A percentile compares a stretch with the other conserved stretches of the same genome.
Conservation (phyloP, 2,888 invertebrate genomes). For the Hedya salicella region DNA sequence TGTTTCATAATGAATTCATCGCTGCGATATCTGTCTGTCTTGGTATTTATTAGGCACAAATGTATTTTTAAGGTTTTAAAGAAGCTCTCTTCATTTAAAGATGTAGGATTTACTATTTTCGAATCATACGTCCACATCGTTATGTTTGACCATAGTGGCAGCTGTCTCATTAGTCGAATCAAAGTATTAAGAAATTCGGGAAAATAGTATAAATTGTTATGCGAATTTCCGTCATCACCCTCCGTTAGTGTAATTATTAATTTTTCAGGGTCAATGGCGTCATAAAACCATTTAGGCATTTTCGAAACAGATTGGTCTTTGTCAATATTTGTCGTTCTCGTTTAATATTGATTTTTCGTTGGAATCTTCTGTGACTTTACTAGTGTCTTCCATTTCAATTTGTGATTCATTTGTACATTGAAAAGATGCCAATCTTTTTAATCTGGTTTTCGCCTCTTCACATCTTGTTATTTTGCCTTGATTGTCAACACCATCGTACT, state of each 20-base stretch:
- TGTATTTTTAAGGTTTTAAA: background rate
- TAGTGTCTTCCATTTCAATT: background rate
- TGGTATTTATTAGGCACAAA: background rate
- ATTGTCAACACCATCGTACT: too few relatives aligned
- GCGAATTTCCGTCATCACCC: background rate
- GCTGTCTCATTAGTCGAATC: background rate
- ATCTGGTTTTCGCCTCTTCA: background rate
- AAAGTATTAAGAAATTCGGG: background rate
- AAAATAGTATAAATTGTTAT: background rate
- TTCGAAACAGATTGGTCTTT: background rate
- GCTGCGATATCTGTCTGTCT: background rate
- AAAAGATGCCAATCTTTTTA: background rate
- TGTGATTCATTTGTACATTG: background rate
- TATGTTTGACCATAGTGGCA: background rate
- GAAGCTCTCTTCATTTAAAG: background rate
- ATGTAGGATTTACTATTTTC: background rate
- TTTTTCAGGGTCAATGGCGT: background rate
- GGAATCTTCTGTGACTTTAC: background rate
- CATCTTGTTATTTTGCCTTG: background rate
- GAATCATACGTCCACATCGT: background rate
- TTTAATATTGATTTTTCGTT: background rate
- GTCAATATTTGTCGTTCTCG: background rate
- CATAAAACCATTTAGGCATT: background rate
- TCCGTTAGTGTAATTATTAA: background rate
- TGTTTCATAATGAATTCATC: background rate